phyloP scores from a whole-genome alignment of 2,888 invertebrate genomes.

The Drosophila borealis region DNA sequence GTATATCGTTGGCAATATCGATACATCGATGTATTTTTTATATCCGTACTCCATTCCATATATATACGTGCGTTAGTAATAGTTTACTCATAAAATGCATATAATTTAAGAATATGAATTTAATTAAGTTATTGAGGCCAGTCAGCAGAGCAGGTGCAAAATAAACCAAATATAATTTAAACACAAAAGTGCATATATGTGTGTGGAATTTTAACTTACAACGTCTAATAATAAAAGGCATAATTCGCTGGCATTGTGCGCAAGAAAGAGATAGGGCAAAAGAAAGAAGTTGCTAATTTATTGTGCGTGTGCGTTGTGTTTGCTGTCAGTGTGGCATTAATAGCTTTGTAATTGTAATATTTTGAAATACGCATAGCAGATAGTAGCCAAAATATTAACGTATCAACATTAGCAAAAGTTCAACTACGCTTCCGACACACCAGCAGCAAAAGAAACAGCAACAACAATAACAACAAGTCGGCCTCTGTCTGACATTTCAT shows the following conservation, averaged over 20 bases:
- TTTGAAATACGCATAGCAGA: slow-evolving; percentile 26
- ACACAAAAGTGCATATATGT: slow-evolving; percentile 22
- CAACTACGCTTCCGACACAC: slow-evolving; percentile 41
- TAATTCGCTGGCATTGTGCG: slow-evolving; percentile 49
- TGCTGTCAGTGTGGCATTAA: slow-evolving; percentile 35
- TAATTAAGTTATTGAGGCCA: slow-evolving; percentile 48
- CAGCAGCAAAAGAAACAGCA: slow-evolving; percentile 9
- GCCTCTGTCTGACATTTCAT: slow-evolving; percentile 40
- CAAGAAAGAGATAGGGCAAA: slow-evolving; percentile 23
- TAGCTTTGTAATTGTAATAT: slow-evolving; percentile 34
- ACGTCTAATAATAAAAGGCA: slow-evolving; percentile 35
- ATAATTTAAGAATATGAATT: slow-evolving; percentile 56
- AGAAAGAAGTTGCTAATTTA: slow-evolving; percentile 58
- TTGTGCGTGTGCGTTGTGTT: slow-evolving; percentile 51
- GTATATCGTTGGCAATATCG: slow-evolving; percentile 27
- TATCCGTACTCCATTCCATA: slow-evolving; percentile 49
- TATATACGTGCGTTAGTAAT: slow-evolving; percentile 72
- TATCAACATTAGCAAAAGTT: slow-evolving; percentile 20
- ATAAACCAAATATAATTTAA: slow-evolving; percentile 32
- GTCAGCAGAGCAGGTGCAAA: slow-evolving; percentile 30
- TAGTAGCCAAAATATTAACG: slow-evolving; percentile 19
- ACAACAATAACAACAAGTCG: slow-evolving; percentile 41
- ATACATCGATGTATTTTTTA: slow-evolving; percentile 31
- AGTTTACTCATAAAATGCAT: slow-evolving; percentile 71
- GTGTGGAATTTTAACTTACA: slow-evolving; percentile 23